Base-by-base conservation (phyloP, 2,888 invertebrate species). In the Tortricodes alternella region DNA sequence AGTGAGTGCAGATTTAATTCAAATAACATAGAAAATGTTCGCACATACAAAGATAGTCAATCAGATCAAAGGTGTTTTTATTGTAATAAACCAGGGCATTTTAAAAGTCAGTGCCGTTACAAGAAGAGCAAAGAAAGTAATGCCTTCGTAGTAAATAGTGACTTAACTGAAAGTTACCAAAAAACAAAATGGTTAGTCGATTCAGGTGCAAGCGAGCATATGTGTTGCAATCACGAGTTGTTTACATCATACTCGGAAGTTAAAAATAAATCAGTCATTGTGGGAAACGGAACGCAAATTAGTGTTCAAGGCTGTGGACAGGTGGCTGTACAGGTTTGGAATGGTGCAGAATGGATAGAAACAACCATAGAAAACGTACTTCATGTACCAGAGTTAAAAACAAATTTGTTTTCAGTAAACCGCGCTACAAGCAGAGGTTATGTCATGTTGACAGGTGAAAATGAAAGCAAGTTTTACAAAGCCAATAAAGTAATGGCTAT, bases 361-460 rank as follows among this genome's bases (percentile, higher is more conserved):
- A 66, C 68, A 1, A 55, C 59, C 32, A 62, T 66, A 50, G 61
- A 67, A 16, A 64, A 67, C 15, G 69, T 71, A 0, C 18, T 69
- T 4, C 59, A 41, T 16, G 66, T 71, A 21, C 66, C 66, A 0
- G 62, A 63, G 35, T 39, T 66, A 16, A 58, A 62, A 34, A 62
- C 53, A 7, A 65, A 69, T 13, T 21, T 69, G 1, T 66, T 69
- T 4, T 64, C 69, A 2, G 62, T 67, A 1, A 62, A 58, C 7
- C 9, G 60, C 4, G 65, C 58, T 0, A 13, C 64, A 7, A 61
- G 62, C 5, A 60, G 41, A 50, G 67, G 66, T 9, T 68, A 70
- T 50, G 64, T 62, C 34, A 58, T 66, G 7, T 2, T 65, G n/a
- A 65, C 62, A 49, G 46, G 64, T 58, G 27, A 62, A 0, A 63